Percentiles rank a stretch among this genome's conserved stretches.
phyloP scores from a whole-genome alignment of 2,797 vertebrate species.

The Leontocebus nigricollis region DNA sequence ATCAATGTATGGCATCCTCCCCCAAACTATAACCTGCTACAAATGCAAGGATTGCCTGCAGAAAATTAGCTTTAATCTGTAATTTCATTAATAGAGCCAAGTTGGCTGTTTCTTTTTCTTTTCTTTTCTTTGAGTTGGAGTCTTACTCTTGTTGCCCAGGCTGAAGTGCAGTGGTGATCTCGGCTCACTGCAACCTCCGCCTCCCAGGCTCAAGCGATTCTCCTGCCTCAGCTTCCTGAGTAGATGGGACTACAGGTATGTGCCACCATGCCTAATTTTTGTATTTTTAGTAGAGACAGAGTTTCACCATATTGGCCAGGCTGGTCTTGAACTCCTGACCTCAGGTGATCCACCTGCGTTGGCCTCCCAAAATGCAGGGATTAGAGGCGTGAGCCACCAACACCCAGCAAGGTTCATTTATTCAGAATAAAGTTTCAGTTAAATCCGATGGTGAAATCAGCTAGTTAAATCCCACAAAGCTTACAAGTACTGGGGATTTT shows the following conservation, averaged over 20 bases:
- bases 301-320: neutral
- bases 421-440: neutral
- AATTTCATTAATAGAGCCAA: neutral
- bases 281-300: neutral
- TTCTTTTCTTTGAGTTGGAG: neutral
- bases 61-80: neutral
- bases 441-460: neutral
- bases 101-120: neutral
- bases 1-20: accelerated
- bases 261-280: neutral
- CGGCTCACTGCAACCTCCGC: neutral
- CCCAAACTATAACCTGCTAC: neutral
- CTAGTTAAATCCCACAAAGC: neutral
- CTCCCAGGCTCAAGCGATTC: neutral
- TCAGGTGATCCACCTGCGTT: neutral
- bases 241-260: neutral
- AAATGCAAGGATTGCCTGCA: neutral
- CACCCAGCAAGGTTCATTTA: neutral
- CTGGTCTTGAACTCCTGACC: neutral
- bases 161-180: neutral
- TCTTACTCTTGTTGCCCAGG: neutral
- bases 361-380: neutral
- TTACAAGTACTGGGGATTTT: neutral
- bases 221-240: neutral
- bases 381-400: neutral